These are phyloP conservation scores for Silurus lanzhouensis DNA, from an alignment of 2,797 vertebrate species.

Conservation along the genomic window DNA sequence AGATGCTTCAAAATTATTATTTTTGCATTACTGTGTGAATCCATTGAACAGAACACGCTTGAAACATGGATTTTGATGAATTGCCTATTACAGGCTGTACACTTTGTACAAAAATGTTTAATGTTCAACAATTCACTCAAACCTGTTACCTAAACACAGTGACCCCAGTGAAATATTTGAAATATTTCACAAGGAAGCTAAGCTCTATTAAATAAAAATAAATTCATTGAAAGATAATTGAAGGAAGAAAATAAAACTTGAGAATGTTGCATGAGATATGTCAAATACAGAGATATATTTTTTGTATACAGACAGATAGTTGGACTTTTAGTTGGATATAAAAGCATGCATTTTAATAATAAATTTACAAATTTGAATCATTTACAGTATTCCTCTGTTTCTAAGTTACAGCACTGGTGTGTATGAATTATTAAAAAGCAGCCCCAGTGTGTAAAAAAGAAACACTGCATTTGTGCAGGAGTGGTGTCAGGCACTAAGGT, in stretches of 20 bases:
- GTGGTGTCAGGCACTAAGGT: neutral
- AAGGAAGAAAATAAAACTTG: neutral
- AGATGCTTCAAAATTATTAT: neutral
- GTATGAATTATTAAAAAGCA: slow-evolving; percentile 26
- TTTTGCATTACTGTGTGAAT: neutral
- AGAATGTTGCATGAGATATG: neutral
- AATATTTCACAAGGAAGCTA: neutral
- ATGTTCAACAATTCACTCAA: neutral
- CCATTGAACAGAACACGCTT: neutral
- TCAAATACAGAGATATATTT: neutral
- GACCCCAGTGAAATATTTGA: no score
- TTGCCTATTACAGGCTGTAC: neutral
- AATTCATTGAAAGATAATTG: neutral
- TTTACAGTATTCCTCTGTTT: neutral
- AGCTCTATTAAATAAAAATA: no score
- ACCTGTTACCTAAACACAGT: neutral
- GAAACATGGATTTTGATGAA: neutral
- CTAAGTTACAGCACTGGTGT: neutral
- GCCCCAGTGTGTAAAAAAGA: neutral
- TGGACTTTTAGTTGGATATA: neutral
- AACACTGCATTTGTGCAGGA: neutral
- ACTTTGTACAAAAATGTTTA: neutral
- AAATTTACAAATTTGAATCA: neutral
- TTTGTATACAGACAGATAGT: neutral
- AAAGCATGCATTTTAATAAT: neutral